Conservation (phyloP, 1,140 invertebrate species). For the Drosophila ironensis region DNA sequence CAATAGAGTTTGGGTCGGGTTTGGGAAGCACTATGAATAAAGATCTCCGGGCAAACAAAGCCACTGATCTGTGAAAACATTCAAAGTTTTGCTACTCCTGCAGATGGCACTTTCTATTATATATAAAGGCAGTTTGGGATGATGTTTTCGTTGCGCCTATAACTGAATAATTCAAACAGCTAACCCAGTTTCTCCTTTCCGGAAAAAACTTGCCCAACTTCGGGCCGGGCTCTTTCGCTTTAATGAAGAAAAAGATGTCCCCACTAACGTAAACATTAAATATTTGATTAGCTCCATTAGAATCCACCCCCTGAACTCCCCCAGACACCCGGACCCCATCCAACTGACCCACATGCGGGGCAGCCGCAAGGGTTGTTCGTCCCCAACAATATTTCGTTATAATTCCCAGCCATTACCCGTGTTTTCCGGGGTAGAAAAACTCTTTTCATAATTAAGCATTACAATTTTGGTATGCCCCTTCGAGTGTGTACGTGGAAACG, state of each 20-base stretch:
- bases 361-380: slow-evolving; percentile 45
- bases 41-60: no score
- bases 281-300: slow-evolving; percentile 77
- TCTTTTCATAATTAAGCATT: slow-evolving; percentile 77
- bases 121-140: no score
- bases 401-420: slow-evolving; percentile 72
- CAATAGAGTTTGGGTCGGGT: neutral
- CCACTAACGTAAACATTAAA: slow-evolving; percentile 67
- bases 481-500: slow-evolving; percentile 13
- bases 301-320: slow-evolving; percentile 17
- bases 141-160: no score
- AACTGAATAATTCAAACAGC: no score
- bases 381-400: slow-evolving; percentile 65
- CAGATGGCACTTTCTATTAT: no score
- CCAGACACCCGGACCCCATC: neutral
- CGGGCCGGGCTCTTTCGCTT: no score
- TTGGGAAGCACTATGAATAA: neutral
- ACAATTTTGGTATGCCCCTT: slow-evolving; percentile 65
- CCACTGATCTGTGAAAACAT: no score
- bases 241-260: slow-evolving; percentile 17
- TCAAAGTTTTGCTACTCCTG: no score
- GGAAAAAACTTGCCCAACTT: no score
- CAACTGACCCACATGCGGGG: slow-evolving; percentile 57
- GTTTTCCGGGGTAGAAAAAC: slow-evolving; percentile 54
- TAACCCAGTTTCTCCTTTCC: no score